Evolutionary conservation across 2,888 invertebrate genomes (phyloP).

Genomic region (Exocentrus adspersus): DNA sequence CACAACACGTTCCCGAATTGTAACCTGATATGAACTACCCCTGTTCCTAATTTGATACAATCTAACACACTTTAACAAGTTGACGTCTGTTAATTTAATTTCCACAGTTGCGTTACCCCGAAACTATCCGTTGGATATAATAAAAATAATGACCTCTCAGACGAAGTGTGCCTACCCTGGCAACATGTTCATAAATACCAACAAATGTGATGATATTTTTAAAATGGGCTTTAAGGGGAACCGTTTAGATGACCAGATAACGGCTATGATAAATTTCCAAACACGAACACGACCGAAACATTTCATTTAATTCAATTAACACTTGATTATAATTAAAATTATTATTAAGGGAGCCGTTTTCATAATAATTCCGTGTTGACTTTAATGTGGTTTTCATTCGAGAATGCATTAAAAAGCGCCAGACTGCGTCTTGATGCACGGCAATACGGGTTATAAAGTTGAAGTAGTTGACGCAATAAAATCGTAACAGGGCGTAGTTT

Average conservation of each 20-base stretch:
- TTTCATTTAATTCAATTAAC: conserved; percentile 15
- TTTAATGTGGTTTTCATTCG: not conserved
- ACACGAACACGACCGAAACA: not conserved
- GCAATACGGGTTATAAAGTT: not conserved
- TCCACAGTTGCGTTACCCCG: not conserved
- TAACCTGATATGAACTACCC: not conserved
- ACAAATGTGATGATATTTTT: conserved; percentile 20
- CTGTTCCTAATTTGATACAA: not conserved
- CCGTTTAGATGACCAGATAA: conserved; percentile 9
- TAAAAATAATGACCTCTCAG: not conserved
- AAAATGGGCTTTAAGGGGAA: not conserved
- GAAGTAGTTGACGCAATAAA: not conserved
- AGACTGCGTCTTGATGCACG: not conserved
- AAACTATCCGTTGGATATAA: not conserved
- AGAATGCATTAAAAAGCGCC: not conserved
- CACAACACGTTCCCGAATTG: not conserved
- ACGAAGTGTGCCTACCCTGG: not conserved
- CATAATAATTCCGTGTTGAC: not conserved
- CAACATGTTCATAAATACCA: conserved; percentile 6
- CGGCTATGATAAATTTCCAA: not conserved
- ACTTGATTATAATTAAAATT: conserved; percentile 7
- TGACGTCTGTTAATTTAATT: not conserved
- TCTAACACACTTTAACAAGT: not conserved
- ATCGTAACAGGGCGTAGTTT: not conserved
- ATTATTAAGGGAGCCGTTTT: conserved; percentile 3